These are phyloP conservation scores for Apteryx mantelli DNA, from an alignment of 2,113 vertebrate genomes.

Conservation along the genomic window DNA sequence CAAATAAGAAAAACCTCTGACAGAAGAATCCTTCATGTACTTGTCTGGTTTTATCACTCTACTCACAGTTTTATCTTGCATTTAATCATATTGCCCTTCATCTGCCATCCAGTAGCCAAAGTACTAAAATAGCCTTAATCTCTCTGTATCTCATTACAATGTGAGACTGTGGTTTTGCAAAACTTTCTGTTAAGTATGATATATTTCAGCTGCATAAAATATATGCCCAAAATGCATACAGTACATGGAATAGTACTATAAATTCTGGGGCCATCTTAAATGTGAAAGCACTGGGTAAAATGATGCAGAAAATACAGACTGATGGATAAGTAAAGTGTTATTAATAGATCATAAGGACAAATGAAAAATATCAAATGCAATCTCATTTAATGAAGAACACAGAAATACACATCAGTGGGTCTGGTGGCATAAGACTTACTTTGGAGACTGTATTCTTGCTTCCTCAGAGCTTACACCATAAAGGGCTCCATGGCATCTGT, in stretches of 20 bases:
- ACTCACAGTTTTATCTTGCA: conserved; percentile 61
- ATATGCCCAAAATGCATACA: conserved; percentile 4
- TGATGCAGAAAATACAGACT: conserved; percentile 28
- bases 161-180: conserved; percentile 31
- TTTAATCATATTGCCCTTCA: conserved; percentile 68
- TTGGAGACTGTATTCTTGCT: background rate
- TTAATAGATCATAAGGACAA: conserved; percentile 51
- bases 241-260: conserved; percentile 17
- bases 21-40: conserved; percentile 59
- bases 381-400: conserved; percentile 34
- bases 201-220: conserved; percentile 36
- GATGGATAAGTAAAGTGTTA: conserved; percentile 3
- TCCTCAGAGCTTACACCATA: background rate
- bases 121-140: conserved; percentile 58
- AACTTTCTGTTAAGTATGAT: conserved; percentile 57
- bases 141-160: conserved; percentile 50
- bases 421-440: background rate
- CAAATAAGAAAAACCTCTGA: conserved; percentile 49
- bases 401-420: background rate
- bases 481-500: background rate
- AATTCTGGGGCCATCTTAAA: conserved; percentile 42
- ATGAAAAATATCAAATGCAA: conserved; percentile 40
- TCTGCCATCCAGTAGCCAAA: conserved; percentile 57
- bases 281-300: background rate
- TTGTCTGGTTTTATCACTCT: conserved; percentile 57